Evolutionary conservation across 2,888 invertebrate species (phyloP), one percentile per base, ranked within the genome.

Genomic region (Silvanus unidentatus): DNA sequence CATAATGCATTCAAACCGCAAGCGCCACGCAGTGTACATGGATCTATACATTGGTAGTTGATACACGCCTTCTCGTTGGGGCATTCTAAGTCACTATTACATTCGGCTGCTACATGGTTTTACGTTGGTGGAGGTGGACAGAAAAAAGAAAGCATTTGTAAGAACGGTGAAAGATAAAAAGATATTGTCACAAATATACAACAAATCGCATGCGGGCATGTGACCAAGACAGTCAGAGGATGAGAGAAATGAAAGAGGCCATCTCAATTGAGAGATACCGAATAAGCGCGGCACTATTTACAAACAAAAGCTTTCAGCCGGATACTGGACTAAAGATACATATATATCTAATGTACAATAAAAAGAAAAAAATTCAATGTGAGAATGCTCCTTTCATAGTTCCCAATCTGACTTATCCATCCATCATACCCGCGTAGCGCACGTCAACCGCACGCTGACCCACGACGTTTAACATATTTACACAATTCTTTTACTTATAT

Each of bases 1-100:
- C 94, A 94, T 52, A 91, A 78, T 52, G 94, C 92, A 73, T 92
- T 92, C 64, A 84, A 80, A 58, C 93, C 93, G 72, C 94, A 94
- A 58, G 86, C 88, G 63, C 87, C 91, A 63, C 89, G 84, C 67
- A 91, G 79, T 66, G 83, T 83, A 77, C 93, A 94, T 56, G 92
- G 93, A 75, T 93, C 90, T 74, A 87, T 81, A 75, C 93, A 94
- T 76, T 88, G 86, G 74, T 86, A 82, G 76, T 88, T 87, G 75
- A 90, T 81, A 78, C 93, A 94, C 71, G 90, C 87, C 78, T 89
- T 88, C 76, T 92, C 90, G 76, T 85, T 85, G 60, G 89, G 84
- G 77, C 93, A 94, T 78, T 91, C 91, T 77, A 82, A 80, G 80
- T 93, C 90, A 75, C 84, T 84, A 77, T 84, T 84, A 78, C 92